Evolutionary conservation across 2,888 invertebrate species (phyloP).

Genomic region (Drosophila falleni): DNA sequence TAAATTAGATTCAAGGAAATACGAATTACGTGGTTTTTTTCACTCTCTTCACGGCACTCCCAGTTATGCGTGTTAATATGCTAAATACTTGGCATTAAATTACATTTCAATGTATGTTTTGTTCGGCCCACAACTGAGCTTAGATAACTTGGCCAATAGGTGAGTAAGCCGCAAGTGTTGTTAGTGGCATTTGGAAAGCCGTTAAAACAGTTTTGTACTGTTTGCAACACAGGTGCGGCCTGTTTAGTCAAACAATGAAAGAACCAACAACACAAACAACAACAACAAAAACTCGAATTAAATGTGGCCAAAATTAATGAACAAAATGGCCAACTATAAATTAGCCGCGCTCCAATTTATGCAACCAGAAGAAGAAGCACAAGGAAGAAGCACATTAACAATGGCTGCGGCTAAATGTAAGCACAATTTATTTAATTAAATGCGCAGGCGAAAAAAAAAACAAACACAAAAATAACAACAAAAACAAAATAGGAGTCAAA

Average conservation of each 20-base stretch:
- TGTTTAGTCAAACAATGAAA: slow-evolving; percentile 11
- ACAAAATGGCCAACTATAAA: slow-evolving; percentile 74
- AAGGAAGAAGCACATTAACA: slow-evolving; percentile 47
- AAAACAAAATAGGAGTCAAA: slow-evolving; percentile 15
- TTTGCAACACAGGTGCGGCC: slow-evolving; percentile 47
- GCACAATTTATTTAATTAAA: slow-evolving; percentile 80
- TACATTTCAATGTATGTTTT: slow-evolving; percentile 39
- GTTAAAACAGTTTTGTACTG: slow-evolving; percentile 16
- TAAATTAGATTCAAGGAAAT: no score
- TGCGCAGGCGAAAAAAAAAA: slow-evolving; percentile 57
- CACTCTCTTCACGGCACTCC: slow-evolving; percentile 22
- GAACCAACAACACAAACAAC: slow-evolving; percentile 8
- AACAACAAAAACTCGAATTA: slow-evolving; percentile 22
- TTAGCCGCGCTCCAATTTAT: slow-evolving; percentile 71
- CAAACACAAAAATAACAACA: slow-evolving; percentile 28
- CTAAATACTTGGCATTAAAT: slow-evolving; percentile 38
- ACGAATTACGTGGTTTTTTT: not conserved
- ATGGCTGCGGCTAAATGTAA: slow-evolving; percentile 58
- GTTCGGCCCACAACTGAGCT: slow-evolving; percentile 27
- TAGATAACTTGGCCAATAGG: slow-evolving; percentile 39
- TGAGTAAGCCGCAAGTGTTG: slow-evolving; percentile 15
- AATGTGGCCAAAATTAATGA: slow-evolving; percentile 65
- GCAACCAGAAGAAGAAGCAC: slow-evolving; percentile 37
- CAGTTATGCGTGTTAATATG: slow-evolving; percentile 23
- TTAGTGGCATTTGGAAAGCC: slow-evolving; percentile 20